Evolutionary conservation across 2,888 invertebrate genomes (phyloP), one percentile per base, ranked within the genome.

Genomic region (Aphidius colemani): DNA sequence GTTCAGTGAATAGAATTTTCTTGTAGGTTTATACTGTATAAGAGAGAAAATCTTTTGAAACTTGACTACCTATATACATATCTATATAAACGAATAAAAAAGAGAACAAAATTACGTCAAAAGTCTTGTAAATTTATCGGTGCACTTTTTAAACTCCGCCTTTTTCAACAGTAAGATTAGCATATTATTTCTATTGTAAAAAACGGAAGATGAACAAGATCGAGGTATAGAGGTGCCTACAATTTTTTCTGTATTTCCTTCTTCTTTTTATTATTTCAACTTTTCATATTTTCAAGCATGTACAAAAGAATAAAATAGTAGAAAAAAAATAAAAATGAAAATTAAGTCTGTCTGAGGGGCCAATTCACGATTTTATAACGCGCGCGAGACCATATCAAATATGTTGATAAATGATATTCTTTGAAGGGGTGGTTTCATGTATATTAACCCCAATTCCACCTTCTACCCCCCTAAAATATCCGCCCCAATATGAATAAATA

Each of bases 101-200:
- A 67, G n/a, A 65, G 71, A 73, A 72, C 74, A 76, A 80, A 82
- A 81, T 81, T 81, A 81, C 81, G 81, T 78, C 79, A 78, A 78
- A 81, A 81, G 80, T 80, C 78, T 75, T 66, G 75, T 78, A 75
- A 82, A 82, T 82, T 82, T 81, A 82, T 82, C 77, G 80, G 75
- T 74, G 75, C 80, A 80, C 81, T 81, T 82, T 80, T 81, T 78
- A 80, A 81, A 81, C 80, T 82, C 80, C 77, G 75, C 80, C 79
- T 77, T 77, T 73, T 58, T 58, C 65, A 61, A 65, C 65, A 57
- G 73, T 72, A 62, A 74, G 74, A 82, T 82, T 82, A 81, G 81
- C 81, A 82, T 82, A 82, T 81, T 81, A 82, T 80, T 80, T 80
- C 78, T 79, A 80, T 78, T 74, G 71, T 70, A 57, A 57, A 70